Percentiles rank a stretch among this genome's conserved stretches.
Conservation (phyloP, 2,888 invertebrate species). For the Drosophila nr. perissopoda region DNA sequence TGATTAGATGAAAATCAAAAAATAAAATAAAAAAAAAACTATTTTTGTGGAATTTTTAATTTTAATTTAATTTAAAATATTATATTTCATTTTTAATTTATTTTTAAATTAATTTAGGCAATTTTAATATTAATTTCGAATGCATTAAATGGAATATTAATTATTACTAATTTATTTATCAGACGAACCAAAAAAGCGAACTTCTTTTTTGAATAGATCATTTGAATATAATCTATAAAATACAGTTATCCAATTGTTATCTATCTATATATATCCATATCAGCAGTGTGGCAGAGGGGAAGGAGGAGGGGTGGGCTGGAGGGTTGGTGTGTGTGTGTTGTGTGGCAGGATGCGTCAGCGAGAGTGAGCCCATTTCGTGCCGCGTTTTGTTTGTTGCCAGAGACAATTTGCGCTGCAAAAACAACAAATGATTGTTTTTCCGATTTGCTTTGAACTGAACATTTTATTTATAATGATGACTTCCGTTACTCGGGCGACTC, state of each 20-base stretch:
- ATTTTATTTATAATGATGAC: slow-evolving; percentile 79
- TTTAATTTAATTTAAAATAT: not conserved
- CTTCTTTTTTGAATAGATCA: not conserved
- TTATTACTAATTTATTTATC: too few species aligned
- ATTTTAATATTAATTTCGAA: not conserved
- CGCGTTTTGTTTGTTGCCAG: slow-evolving; percentile 1
- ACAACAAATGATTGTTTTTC: slow-evolving; percentile 58
- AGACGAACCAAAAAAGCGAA: too few species aligned
- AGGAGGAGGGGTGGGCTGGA: not conserved
- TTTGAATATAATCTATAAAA: not conserved
- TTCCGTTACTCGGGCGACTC: slow-evolving; percentile 55
- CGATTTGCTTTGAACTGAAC: slow-evolving; percentile 64
- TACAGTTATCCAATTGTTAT: not conserved
- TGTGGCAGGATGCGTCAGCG: not conserved
- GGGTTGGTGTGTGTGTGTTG: not conserved
- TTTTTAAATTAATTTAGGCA: not conserved
- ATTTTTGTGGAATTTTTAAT: not conserved
- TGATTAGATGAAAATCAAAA: not conserved
- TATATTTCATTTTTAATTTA: not conserved
- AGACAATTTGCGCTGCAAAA: slow-evolving; percentile 38
- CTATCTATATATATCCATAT: too few species aligned
- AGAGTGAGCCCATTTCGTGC: not conserved
- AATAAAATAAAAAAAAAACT: too few species aligned
- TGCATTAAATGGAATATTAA: too few species aligned
- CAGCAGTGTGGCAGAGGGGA: not conserved